Base-by-base conservation (phyloP, 2,888 invertebrate species). In the Acronicta alni region DNA sequence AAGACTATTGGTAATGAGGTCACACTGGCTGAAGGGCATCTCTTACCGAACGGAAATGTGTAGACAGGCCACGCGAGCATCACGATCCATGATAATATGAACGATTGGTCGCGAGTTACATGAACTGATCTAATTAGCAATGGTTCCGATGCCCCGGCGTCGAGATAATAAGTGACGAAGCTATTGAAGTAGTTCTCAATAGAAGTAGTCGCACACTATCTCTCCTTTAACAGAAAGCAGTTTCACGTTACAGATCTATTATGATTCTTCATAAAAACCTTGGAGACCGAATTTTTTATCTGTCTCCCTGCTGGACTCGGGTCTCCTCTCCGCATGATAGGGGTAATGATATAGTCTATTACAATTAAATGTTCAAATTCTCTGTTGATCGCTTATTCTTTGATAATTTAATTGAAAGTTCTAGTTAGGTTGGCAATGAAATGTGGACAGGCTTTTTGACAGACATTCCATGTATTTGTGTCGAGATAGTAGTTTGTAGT, bases 81-180 rank as follows among this genome's bases (percentile, higher is more conserved):
- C 56, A 41, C 37, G 44, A 32, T 32, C 15, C 52, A 38, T 47
- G 51, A 47, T 44, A 42, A 48, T 52, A 52, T 64, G 37, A 67
- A 48, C 38, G 37, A 52, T 38, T 48, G 47, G 12, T 43, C 37
- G 23, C 43, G 26, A 38, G 43, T 15, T 51, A 44, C 49, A 16
- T 35, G 32, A 45, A 43, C 43, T 61, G 23, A 44, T 48, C 53
- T 46, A 51, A 61, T 53, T 53, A 61, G 53, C 15, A 20, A 32
- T 16, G 42, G 32, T 41, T 20, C 15, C 47, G 39, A 44, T 61
- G 69, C 41, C 65, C 62, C n/a, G 43, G n/a, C 32, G 62, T 39
- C 30, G 26, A 49, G 48, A 64, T 70, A 48, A 56, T 39, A 44
- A 15, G 41, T 26, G 38, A 44, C 12, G 44, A 44, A 52, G 14